These are phyloP conservation scores for Nemotelus nigrinus DNA, from an alignment of 2,888 invertebrate genomes.

Conservation along the genomic window DNA sequence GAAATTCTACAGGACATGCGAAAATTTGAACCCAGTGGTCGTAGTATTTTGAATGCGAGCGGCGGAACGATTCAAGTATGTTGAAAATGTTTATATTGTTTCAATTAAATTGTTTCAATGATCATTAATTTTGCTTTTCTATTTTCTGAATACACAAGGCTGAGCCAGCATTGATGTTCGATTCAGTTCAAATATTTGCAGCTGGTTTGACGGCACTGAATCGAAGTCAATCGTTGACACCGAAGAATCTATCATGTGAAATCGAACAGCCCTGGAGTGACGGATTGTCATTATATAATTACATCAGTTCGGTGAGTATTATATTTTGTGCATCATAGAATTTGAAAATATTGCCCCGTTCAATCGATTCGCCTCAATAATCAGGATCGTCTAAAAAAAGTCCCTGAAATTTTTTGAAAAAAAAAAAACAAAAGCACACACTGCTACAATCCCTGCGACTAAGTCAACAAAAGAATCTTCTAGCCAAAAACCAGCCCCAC, in stretches of 20 bases:
- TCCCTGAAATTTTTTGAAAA: too few species aligned
- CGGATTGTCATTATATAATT: conserved; percentile 79
- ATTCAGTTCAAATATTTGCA: conserved; percentile 85
- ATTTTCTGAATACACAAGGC: conserved; percentile 68
- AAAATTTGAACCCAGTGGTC: conserved; percentile 86
- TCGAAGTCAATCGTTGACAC: conserved; percentile 73
- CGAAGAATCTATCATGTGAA: conserved; percentile 85
- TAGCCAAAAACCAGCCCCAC: too few species aligned
- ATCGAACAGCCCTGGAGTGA: conserved; percentile 81
- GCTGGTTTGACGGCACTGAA: conserved; percentile 79
- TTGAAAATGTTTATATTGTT: background rate
- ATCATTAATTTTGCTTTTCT: background rate
- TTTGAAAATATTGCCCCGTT: too few species aligned
- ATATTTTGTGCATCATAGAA: background rate
- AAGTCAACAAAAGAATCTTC: too few species aligned
- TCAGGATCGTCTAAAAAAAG: too few species aligned
- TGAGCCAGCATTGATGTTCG: conserved; percentile 85
- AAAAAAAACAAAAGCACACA: too few species aligned
- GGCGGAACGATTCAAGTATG: conserved; percentile 38
- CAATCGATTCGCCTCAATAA: too few species aligned
- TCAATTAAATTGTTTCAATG: background rate
- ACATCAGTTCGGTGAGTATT: conserved; percentile 74
- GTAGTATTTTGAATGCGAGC: conserved; percentile 74
- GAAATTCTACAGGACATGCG: conserved; percentile 86
- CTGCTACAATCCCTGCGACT: too few species aligned